These are phyloP conservation scores for Thalpophila matura DNA, from an alignment of 2,888 invertebrate genomes.

Conservation along the genomic window DNA sequence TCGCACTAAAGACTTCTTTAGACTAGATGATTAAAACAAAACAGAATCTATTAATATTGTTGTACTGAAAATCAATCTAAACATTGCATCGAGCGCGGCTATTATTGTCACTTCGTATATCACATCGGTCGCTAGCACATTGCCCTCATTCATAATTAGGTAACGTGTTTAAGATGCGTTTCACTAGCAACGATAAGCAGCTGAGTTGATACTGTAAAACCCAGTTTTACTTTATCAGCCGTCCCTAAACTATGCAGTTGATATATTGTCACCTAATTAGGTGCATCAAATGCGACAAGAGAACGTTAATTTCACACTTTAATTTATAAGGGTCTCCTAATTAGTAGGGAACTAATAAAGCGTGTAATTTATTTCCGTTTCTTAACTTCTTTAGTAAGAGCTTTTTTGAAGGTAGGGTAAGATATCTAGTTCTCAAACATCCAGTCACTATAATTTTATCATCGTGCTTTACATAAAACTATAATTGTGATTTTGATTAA, in stretches of 20 bases:
- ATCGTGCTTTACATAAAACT: no score
- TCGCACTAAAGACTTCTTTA: constrained; percentile 7
- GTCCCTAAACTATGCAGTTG: constrained; percentile 54
- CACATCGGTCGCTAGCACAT: constrained; percentile 50
- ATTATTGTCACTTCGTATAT: constrained; percentile 52
- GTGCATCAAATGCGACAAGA: constrained; percentile 54
- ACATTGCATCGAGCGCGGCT: constrained; percentile 38
- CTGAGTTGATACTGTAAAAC: constrained; percentile 58
- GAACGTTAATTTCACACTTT: constrained; percentile 54
- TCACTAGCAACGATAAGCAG: constrained; percentile 48
- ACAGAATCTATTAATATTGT: constrained; percentile 18
- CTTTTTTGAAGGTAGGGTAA: neutral
- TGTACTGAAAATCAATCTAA: constrained; percentile 49
- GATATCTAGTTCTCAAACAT: neutral
- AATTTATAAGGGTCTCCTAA: constrained; percentile 53
- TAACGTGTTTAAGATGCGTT: constrained; percentile 53
- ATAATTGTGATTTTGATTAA: no score
- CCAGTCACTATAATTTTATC: neutral
- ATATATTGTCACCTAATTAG: constrained; percentile 59
- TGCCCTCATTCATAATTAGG: constrained; percentile 61
- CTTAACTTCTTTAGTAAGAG: neutral
- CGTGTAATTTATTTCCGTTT: constrained; percentile 52
- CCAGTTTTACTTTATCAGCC: constrained; percentile 61
- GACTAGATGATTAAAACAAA: constrained; percentile 4
- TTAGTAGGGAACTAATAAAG: constrained; percentile 42